These are phyloP conservation scores for Chascanopsetta lugubris DNA, from an alignment of 2,113 vertebrate genomes.

Conservation along the genomic window DNA sequence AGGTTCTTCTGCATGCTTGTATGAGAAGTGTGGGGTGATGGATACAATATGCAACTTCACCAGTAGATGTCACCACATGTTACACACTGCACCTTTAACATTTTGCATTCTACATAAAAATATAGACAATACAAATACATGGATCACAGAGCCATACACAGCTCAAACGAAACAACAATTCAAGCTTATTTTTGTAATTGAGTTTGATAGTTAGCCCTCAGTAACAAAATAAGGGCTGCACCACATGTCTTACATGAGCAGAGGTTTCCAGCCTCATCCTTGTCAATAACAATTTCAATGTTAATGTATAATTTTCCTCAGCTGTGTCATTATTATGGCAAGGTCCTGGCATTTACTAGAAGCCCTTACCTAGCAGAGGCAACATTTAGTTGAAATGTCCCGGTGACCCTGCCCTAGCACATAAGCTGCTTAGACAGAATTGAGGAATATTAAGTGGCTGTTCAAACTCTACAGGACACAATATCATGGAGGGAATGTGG, in stretches of 20 bases:
- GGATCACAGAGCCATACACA: conserved; percentile 6
- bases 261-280: conserved; percentile 36
- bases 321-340: conserved; percentile 67
- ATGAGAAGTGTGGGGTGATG: too few species aligned
- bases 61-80: too few species aligned
- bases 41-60: too few species aligned
- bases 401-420: conserved; percentile 5
- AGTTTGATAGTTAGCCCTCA: conserved; percentile 58
- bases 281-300: conserved; percentile 45
- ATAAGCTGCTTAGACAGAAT: conserved; percentile 19
- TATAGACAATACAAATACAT: conserved; percentile 8
- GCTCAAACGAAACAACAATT: conserved; percentile 40
- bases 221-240: conserved; percentile 41
- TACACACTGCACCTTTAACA: too few species aligned
- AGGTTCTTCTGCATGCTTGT: too few species aligned
- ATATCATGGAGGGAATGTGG: conserved; percentile 40
- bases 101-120: conserved; percentile 15
- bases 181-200: conserved; percentile 57
- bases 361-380: conserved; percentile 63
- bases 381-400: conserved; percentile 55
- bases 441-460: conserved; percentile 35
- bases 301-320: conserved; percentile 65
- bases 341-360: conserved; percentile 75
- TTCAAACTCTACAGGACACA: conserved; percentile 27
- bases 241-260: conserved; percentile 31